A percentile compares a stretch with the other conserved stretches of the same genome.
Conservation (phyloP, 2,888 invertebrate genomes). For the Phyllotreta cruciferae region DNA sequence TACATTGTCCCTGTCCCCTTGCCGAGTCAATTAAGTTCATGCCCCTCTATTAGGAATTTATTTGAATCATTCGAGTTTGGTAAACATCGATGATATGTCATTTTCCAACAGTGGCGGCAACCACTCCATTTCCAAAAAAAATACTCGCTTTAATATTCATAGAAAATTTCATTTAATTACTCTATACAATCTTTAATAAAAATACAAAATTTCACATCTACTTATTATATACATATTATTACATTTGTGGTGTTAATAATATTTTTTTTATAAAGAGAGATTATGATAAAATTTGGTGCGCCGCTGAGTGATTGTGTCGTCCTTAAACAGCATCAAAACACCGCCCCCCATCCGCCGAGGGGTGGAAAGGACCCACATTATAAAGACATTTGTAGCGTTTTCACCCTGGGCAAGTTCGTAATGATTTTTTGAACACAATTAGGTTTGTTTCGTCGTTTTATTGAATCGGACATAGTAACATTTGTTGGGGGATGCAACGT, state of each 20-base stretch:
- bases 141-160: not conserved
- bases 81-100: slow-evolving; percentile 56
- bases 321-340: slow-evolving; percentile 40
- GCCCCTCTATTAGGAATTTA: slow-evolving; percentile 56
- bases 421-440: slow-evolving; percentile 62
- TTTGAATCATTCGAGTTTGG: slow-evolving; percentile 57
- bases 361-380: slow-evolving; percentile 41
- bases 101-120: slow-evolving; percentile 23
- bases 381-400: slow-evolving; percentile 55
- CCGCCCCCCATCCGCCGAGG: slow-evolving; percentile 36
- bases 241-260: too few species aligned
- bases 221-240: too few species aligned
- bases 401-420: slow-evolving; percentile 58
- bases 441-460: slow-evolving; percentile 59
- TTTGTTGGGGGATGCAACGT: slow-evolving; percentile 53
- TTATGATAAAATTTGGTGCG: slow-evolving; percentile 18
- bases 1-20: slow-evolving; percentile 35
- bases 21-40: slow-evolving; percentile 56
- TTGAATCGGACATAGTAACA: slow-evolving; percentile 57
- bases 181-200: too few species aligned
- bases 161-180: too few species aligned
- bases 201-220: too few species aligned
- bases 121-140: not conserved
- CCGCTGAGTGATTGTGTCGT: slow-evolving; percentile 34
- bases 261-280: not conserved